These are phyloP conservation scores for Enoplosus armatus DNA, from an alignment of 2,797 vertebrate genomes.

Conservation along the genomic window DNA sequence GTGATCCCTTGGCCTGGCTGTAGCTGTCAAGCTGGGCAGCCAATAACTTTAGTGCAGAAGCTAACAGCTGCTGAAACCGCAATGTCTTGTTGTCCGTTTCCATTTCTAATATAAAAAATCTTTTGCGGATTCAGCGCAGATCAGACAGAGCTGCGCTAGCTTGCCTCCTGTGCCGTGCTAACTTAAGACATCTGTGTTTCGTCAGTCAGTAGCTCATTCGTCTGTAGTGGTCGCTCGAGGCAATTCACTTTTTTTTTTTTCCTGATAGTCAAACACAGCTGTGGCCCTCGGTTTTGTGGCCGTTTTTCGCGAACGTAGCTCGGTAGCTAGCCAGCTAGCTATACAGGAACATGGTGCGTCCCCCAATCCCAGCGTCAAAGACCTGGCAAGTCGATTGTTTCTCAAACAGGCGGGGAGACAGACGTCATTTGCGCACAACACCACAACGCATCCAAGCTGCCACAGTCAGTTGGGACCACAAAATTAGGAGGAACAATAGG, in stretches of 20 bases:
- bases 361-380: background rate
- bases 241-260: background rate
- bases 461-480: constrained; percentile 48
- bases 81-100: no score
- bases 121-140: no score
- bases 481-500: constrained; percentile 50
- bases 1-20: no score
- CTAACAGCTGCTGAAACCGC: no score
- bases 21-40: no score
- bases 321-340: background rate
- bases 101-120: no score
- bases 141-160: no score
- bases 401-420: background rate
- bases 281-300: no score
- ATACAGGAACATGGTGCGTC: background rate
- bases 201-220: background rate
- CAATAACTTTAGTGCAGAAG: no score
- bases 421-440: background rate
- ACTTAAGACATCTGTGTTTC: background rate
- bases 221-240: background rate
- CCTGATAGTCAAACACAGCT: no score
- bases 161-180: background rate
- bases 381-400: background rate
- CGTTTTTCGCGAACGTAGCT: background rate
- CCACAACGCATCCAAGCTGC: constrained; percentile 45